phyloP scores from a whole-genome alignment of 1,140 invertebrate genomes.

The Trachymyrmex septentrionalis region DNA sequence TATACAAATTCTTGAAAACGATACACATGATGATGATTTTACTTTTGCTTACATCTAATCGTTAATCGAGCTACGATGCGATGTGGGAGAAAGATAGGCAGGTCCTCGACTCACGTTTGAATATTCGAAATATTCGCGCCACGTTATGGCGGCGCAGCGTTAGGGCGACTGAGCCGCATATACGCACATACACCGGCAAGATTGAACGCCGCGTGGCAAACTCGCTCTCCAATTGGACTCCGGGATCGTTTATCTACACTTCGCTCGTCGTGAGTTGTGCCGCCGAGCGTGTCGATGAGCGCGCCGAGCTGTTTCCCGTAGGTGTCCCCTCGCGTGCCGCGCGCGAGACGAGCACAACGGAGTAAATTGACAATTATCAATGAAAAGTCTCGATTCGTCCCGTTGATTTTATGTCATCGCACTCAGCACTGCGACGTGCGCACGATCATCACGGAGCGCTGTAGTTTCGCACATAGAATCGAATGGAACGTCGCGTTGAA shows the following conservation, averaged over 20 bases:
- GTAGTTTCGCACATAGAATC: background rate
- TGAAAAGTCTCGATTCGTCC: constrained; percentile 81
- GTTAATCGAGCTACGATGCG: too few species aligned
- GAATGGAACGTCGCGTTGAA: background rate
- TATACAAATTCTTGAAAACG: background rate
- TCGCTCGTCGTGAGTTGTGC: constrained; percentile 75
- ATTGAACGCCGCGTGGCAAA: constrained; percentile 53
- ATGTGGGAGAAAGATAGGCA: background rate
- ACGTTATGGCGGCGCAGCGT: constrained; percentile 22
- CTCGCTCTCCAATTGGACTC: constrained; percentile 58
- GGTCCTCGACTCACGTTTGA: constrained; percentile 13
- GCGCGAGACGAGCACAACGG: constrained; percentile 72
- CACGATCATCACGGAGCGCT: background rate
- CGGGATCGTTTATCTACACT: constrained; percentile 70
- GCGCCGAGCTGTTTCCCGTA: constrained; percentile 63
- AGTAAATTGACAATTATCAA: constrained; percentile 83
- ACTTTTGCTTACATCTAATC: background rate
- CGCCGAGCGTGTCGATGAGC: background rate
- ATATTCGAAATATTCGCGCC: constrained; percentile 68
- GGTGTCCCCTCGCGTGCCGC: constrained; percentile 33
- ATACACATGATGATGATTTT: background rate
- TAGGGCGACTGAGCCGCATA: background rate
- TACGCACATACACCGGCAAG: background rate
- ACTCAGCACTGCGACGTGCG: background rate
- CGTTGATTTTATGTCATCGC: constrained; percentile 59